Evolutionary conservation across 2,113 vertebrate genomes (phyloP), one percentile per base, ranked within the genome.

Genomic region (Garra rufa): DNA sequence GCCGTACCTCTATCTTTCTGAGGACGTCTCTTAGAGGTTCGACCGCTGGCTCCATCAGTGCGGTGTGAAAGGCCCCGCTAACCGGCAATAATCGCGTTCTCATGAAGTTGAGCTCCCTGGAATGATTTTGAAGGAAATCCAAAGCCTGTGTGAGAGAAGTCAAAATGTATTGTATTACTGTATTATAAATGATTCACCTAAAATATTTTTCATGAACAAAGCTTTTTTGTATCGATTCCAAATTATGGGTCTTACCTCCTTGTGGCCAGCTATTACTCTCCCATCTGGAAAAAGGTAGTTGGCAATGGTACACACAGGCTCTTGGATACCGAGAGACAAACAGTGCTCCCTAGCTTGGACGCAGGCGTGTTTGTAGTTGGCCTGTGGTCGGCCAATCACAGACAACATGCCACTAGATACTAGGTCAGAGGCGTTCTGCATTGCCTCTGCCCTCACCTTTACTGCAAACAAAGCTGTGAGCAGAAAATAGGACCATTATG

Each of bases 221-320:
- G 52, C 52, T 57, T 17, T n/a, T 55, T 67, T 38, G 30, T 30
- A 73, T 73, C 6, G n/a, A 30, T 63, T 70, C 15, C 6, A 61
- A 34, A 46, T 63, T 50, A 75, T 41, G 10, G 9, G 30, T 76
- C 73, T 6, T 86, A 99, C 98, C 96, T 97, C 91, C 5, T 94
- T 83, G 87, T 99, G 97, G 48, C 98, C 98, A 3, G 97, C 97
- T 78, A 99, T 94, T 86, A 99, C 97, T 84, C 96, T 95, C 89
- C 97, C 95, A 44, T 98, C 95, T 3, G 98, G 98, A 83, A 97
- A 99, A 83, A 99, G 93, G 80, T 96, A 99, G 92, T 92, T 99
- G 83, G 98, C 95, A 81, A 99, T 91, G 14, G 93, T 91, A 9
- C 98, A 99, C 11, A 99, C 95, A 0, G 97, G 95, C n/a, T 94